Base-by-base conservation (phyloP, 2,113 vertebrate genomes). In the Antennarius striatus region DNA sequence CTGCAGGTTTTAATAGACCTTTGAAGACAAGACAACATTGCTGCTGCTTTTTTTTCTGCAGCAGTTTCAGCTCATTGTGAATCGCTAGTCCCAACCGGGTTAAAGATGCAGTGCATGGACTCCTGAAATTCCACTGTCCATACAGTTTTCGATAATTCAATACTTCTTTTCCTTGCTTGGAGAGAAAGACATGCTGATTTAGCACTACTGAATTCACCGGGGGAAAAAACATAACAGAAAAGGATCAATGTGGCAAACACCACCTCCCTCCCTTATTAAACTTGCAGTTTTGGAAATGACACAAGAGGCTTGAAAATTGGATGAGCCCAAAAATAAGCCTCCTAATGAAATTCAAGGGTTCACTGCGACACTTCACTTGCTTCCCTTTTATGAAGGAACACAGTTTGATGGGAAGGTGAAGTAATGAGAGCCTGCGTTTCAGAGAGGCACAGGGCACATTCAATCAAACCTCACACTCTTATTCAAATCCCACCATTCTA, bases 381-480 rank as follows among this genome's bases (percentile, higher is more conserved):
- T 72, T 71, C 67, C 54, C 29, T 72, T 22, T 87, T 75, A 84
- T 86, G 80, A 84, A 73, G 73, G 83, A 87, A 74, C 78, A 73
- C 75, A 79, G 81, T 82, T 60, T 61, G 68, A 73, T 77, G 72
- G 78, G 77, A 79, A 73, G 61, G 76, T 68, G 82, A 88, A 81
- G 80, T 89, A 91, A 89, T 88, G 80, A 79, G 76, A 81, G 76
- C 45, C 66, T 30, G 42, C 77, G 86, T 83, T 77, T 85, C 80
- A 76, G 80, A 88, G 76, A 84, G 87, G 69, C 75, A 77, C 62
- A 51, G 64, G 89, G 80, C 89, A 83, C 81, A 77, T 90, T 90
- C 89, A 90, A 90, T 92, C 90, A 91, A 90, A 91, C 83, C 3
- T 36, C 80, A 78, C 63, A 67, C 75, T 85, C 66, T 84, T 59